These are phyloP conservation scores for Rutilus rutilus DNA, from an alignment of 2,113 vertebrate genomes.

Conservation along the genomic window DNA sequence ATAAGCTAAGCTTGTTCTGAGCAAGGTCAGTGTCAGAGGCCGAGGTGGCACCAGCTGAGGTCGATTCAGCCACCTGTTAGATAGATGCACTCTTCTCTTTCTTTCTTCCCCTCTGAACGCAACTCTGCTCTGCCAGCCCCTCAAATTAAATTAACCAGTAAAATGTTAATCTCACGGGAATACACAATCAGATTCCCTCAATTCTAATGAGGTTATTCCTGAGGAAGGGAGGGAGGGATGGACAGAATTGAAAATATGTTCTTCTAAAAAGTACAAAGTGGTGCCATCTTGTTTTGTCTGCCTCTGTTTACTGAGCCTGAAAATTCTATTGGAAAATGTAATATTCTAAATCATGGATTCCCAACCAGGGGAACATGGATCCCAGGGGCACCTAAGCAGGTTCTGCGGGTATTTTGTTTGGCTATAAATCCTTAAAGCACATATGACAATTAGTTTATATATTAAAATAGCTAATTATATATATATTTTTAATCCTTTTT, in stretches of 20 bases:
- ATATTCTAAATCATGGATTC: neutral
- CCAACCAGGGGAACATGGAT: neutral
- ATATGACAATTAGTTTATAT: neutral
- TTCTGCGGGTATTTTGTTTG: no score
- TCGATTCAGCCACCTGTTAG: constrained; percentile 92
- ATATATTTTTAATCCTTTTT: neutral
- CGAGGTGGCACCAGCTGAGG: constrained; percentile 92
- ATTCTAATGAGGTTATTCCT: constrained; percentile 61
- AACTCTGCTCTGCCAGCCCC: constrained; percentile 64
- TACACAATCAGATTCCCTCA: constrained; percentile 72
- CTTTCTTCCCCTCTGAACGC: constrained; percentile 65
- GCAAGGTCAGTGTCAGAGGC: constrained; percentile 88
- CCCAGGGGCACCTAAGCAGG: neutral
- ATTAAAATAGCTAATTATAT: neutral
- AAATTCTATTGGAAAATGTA: neutral
- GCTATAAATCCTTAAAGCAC: neutral
- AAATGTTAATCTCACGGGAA: constrained; percentile 80
- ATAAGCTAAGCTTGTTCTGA: constrained; percentile 62
- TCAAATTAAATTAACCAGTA: constrained; percentile 90
- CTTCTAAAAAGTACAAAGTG: constrained; percentile 43
- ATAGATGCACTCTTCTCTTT: constrained; percentile 77
- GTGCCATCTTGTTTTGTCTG: constrained; percentile 38
- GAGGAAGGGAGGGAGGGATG: constrained; percentile 33
- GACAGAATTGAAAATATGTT: constrained; percentile 31
- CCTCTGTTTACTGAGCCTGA: constrained; percentile 5